These are phyloP conservation scores for Lutraria lutraria DNA, from an alignment of 2,888 invertebrate species.

Conservation along the genomic window DNA sequence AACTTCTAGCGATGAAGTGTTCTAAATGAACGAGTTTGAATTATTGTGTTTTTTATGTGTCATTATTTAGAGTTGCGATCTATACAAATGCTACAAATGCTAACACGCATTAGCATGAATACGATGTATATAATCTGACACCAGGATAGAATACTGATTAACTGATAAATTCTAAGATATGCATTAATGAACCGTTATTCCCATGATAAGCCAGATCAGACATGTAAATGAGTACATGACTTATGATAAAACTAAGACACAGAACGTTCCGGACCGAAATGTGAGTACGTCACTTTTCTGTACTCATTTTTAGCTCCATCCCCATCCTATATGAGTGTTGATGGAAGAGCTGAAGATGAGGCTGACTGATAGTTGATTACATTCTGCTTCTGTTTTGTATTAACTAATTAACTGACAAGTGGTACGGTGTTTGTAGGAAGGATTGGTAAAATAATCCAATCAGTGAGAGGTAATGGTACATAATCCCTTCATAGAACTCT, in stretches of 20 bases:
- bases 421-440: background rate
- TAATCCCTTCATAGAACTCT: background rate
- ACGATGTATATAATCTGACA: background rate
- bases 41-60: background rate
- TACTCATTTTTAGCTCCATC: background rate
- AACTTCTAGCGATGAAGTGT: background rate
- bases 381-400: background rate
- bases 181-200: background rate
- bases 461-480: background rate
- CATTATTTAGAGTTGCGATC: background rate
- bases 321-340: background rate
- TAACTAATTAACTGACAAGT: conserved; percentile 15
- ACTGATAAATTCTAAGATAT: background rate
- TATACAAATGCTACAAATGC: background rate
- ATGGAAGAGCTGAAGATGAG: background rate
- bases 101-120: background rate
- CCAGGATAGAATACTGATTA: background rate
- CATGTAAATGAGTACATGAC: background rate
- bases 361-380: background rate
- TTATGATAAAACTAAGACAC: background rate
- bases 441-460: background rate
- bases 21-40: background rate
- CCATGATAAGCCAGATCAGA: background rate
- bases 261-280: background rate
- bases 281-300: too few species aligned